Evolutionary conservation across 2,888 invertebrate species (phyloP).

Genomic region (Mechanitis messenoides): DNA sequence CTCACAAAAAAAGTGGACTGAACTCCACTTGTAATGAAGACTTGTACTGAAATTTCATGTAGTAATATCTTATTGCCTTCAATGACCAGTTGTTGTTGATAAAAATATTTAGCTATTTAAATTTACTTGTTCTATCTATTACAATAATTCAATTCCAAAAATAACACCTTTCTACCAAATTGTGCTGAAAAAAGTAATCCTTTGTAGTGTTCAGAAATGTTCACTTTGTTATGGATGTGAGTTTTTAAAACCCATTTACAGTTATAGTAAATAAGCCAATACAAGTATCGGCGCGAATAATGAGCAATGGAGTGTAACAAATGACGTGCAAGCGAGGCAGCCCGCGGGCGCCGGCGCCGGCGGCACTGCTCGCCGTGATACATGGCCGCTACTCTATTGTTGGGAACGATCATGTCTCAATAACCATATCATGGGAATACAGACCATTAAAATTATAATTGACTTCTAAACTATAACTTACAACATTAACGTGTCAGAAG

Average conservation of each 20-base stretch:
- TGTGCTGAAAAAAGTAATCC: too few species aligned
- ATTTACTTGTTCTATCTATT: too few species aligned
- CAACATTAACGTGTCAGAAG: not conserved
- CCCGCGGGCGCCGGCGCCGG: conserved; percentile 56
- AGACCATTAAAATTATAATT: conserved; percentile 4
- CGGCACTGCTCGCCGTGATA: conserved; percentile 21
- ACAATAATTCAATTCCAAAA: too few species aligned
- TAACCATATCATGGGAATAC: not conserved
- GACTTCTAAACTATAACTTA: not conserved
- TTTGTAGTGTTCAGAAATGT: too few species aligned
- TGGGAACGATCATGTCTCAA: conserved; percentile 8
- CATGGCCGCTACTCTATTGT: conserved; percentile 26
- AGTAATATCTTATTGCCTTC: too few species aligned
- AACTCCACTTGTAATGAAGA: too few species aligned
- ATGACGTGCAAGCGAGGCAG: conserved; percentile 27
- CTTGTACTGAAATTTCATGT: too few species aligned
- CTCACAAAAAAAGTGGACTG: too few species aligned
- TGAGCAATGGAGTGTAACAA: conserved; percentile 27
- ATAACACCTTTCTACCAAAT: too few species aligned
- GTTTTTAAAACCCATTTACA: not conserved
- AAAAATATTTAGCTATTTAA: too few species aligned
- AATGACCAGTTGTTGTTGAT: too few species aligned
- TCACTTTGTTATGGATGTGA: not conserved
- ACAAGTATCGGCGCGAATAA: conserved; percentile 14
- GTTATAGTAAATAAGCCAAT: not conserved